Base-by-base conservation (phyloP, 2,888 invertebrate genomes). In the Chromoteleia sp. region DNA sequence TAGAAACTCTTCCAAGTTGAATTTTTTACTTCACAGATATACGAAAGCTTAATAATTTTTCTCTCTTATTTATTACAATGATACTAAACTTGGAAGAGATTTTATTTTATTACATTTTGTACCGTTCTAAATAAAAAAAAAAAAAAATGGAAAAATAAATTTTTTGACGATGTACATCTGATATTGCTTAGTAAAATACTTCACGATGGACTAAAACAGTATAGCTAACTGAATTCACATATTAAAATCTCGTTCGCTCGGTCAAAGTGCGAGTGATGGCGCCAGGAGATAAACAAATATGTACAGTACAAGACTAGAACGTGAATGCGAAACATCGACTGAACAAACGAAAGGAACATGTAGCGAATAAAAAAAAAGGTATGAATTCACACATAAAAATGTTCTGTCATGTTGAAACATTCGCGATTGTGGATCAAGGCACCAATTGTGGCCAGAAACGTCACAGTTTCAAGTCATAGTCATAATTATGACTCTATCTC, bases 221-320 rank as follows among this genome's bases (percentile, higher is more conserved):
- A 30, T 6, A 56, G 12, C 7, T 29, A 67, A 59, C 12, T 50
- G 30, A 39, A 56, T 59, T 67, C 21, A 39, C 8, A 30, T 75
- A 43, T 68, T 52, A 65, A 82, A 80, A 77, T 82, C 59, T 76
- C 83, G 86, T 88, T 88, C 87, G 86, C 88, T 89, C 88, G 87
- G 87, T 87, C 87, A 87, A 88, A 87, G 84, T 86, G 85, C 86
- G 85, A 76, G 71, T 83, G 76, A 50, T 82, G 79, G 83, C 84
- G 82, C 81, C 80, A 76, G 67, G 58, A 77, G 65, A 74, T 65
- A 70, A 77, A 71, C 41, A 70, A 77, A 80, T 21, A 54, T 61
- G 75, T 78, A 65, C 65, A 75, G 30, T 73, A 80, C 59, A 74
- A 74, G 52, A 76, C 43, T 21, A 77, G 29, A 81, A 79, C 74